A percentile compares a stretch with the other conserved stretches of the same genome.
phyloP scores from a whole-genome alignment of 2,113 vertebrate species.

The Lagopus muta region DNA sequence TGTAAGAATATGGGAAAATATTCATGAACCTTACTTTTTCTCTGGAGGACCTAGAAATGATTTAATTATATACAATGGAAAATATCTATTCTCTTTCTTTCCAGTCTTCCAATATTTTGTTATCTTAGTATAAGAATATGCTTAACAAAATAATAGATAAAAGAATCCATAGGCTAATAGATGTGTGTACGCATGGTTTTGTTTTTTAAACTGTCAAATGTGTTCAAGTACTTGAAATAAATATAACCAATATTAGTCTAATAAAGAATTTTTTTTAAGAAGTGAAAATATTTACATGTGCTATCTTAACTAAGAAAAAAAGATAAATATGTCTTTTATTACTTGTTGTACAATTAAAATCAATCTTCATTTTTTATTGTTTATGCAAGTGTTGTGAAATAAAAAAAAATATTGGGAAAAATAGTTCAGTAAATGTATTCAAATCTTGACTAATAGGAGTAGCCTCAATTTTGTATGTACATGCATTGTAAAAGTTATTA shows the following conservation, averaged over 20 bases:
- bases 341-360: background rate
- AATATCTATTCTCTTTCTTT: background rate
- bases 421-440: background rate
- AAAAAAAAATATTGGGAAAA: background rate
- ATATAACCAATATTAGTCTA: background rate
- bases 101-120: background rate
- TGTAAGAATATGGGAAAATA: background rate
- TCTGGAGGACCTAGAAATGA: background rate
- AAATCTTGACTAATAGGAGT: background rate
- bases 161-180: background rate
- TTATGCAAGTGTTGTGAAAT: accelerated
- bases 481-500: background rate
- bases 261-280: background rate
- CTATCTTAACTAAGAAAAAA: background rate
- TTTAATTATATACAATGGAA: background rate
- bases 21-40: background rate
- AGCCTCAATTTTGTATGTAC: background rate
- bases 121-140: background rate
- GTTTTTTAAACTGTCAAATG: background rate
- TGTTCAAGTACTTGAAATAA: background rate
- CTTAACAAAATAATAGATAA: background rate
- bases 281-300: background rate
- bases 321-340: background rate
- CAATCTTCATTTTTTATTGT: background rate
- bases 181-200: too few species aligned